Evolutionary conservation across 2,113 vertebrate genomes (phyloP).

Genomic region (Pterocles gutturalis): DNA sequence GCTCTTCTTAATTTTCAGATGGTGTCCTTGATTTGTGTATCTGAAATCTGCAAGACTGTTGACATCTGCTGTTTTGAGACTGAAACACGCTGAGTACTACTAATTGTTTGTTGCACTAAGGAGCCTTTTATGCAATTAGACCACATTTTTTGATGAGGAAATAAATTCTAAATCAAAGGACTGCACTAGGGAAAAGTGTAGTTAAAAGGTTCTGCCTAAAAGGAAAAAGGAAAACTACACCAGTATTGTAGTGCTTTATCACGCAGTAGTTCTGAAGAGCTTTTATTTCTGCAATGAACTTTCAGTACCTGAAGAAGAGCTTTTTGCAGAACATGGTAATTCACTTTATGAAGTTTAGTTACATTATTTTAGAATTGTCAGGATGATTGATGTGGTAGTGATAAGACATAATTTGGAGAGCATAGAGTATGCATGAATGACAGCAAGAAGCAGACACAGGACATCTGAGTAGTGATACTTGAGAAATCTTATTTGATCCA

Average conservation of each 20-base stretch:
- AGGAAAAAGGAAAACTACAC: neutral
- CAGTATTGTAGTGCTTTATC: neutral
- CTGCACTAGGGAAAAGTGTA: neutral
- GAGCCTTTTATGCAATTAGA: constrained; percentile 40
- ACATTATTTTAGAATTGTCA: neutral
- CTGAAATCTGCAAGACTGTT: constrained; percentile 18
- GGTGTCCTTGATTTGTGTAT: neutral
- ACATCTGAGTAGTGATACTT: neutral
- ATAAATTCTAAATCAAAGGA: constrained; percentile 64
- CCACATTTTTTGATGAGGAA: constrained; percentile 41
- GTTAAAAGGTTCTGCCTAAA: neutral
- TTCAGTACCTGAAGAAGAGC: neutral
- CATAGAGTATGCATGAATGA: neutral
- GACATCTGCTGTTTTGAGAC: constrained; percentile 28
- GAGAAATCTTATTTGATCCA: neutral
- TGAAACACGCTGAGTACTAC: neutral
- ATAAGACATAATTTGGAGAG: neutral
- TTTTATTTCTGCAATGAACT: neutral
- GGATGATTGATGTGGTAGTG: neutral
- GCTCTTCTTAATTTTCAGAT: neutral
- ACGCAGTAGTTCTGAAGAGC: neutral
- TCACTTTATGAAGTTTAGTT: neutral
- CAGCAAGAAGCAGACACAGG: neutral
- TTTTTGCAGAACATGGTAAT: neutral
- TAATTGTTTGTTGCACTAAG: constrained; percentile 11